Evolutionary conservation across 2,797 vertebrate genomes (phyloP), one percentile per base, ranked within the genome.

Genomic region (Podargus strigoides): DNA sequence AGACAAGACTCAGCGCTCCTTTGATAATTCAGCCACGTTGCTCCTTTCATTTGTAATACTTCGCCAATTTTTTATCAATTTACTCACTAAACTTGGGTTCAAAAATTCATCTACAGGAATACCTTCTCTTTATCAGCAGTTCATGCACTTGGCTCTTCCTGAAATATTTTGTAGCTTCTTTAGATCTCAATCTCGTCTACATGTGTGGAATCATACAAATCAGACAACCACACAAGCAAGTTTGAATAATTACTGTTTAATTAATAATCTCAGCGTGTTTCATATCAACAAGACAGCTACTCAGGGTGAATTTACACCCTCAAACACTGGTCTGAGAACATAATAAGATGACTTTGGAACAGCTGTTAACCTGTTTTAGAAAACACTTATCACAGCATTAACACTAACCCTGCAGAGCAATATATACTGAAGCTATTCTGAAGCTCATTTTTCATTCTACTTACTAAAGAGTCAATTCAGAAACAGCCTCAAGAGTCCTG

Each of bases 151-250:
- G 32, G 24, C 47, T 88, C 44, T 55, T 70, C 47, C 79, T 69
- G 47, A 91, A 87, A 60, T 17, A 70, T 18, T 59, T 7, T 58
- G 64, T 13, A 78, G 68, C 52, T 80, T 79, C 78, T 83, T 80
- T 44, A 84, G 42, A 88, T 66, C 69, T 70, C 82, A 67, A 21
- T 66, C 58, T 84, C 67, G 73, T 62, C 79, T 59, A 83, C 87
- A 83, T 27, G 81, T 69, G 52, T 75, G 77, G 95, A 94, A 81
- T 86, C 78, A 39, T 27, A 84, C 55, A 91, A 89, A 73, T 52
- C 63, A 70, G 37, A 87, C 64, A 90, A 82, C 47, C n/a, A 21
- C 14, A 63, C 41, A 88, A 94, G 80, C 72, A 70, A 72, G 50
- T 60, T 18, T 21, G 53, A 92, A 52, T 94, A 78, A 94, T 81